Evolutionary conservation across 2,797 vertebrate genomes (phyloP).

Genomic region (Pempheris klunzingeri): DNA sequence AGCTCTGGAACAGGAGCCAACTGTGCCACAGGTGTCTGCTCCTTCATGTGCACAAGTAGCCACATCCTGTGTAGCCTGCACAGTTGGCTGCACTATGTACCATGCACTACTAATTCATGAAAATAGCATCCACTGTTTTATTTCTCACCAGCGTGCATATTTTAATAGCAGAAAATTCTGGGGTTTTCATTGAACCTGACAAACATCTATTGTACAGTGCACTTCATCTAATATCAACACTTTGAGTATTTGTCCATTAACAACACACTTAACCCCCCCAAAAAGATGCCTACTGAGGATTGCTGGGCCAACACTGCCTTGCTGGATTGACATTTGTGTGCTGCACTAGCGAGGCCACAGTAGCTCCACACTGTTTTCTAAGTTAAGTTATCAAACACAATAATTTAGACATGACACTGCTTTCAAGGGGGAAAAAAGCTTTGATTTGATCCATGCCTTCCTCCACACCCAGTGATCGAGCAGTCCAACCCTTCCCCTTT

Average conservation of each 20-base stretch:
- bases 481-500: not conserved
- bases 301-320: not conserved
- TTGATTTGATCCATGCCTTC: slow-evolving; percentile 6
- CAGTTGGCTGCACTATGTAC: slow-evolving; percentile 21
- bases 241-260: slow-evolving; percentile 5
- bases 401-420: not conserved
- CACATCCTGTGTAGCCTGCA: slow-evolving; percentile 20
- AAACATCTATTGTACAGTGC: not conserved
- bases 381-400: not conserved
- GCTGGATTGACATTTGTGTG: not conserved
- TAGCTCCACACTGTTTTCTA: not conserved
- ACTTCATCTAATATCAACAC: not conserved
- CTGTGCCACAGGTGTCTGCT: slow-evolving; percentile 61
- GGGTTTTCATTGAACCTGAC: not conserved
- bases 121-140: not conserved
- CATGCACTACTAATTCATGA: slow-evolving; percentile 12
- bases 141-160: not conserved
- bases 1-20: slow-evolving; percentile 39
- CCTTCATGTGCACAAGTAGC: slow-evolving; percentile 28
- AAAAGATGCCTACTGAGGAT: not conserved
- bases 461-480: not conserved
- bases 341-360: not conserved
- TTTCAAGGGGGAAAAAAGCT: not conserved
- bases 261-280: not conserved
- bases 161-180: slow-evolving; percentile 10